phyloP scores from a whole-genome alignment of 2,797 vertebrate genomes.

The Heterohyrax brucei region DNA sequence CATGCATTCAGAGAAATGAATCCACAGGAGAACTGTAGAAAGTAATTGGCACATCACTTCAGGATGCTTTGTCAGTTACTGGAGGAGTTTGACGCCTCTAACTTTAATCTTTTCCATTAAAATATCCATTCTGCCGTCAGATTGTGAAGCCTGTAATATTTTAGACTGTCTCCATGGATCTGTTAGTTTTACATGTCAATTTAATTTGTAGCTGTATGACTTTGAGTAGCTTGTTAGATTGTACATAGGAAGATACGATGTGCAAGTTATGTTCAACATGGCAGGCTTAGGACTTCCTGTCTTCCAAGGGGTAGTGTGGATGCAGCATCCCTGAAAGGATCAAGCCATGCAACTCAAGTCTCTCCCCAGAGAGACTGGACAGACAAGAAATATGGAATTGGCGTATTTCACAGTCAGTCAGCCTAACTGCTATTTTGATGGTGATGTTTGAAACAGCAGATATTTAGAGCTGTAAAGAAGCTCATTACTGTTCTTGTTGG shows the following conservation, averaged over 20 bases:
- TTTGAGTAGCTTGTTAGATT: slow-evolving; percentile 73
- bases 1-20: slow-evolving; percentile 77
- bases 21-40: slow-evolving; percentile 77
- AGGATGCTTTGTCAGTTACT: slow-evolving; percentile 84
- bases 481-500: background rate
- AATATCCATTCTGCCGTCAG: slow-evolving; percentile 82
- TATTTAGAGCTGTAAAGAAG: background rate
- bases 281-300: background rate
- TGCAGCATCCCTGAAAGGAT: too few relatives aligned
- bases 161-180: slow-evolving; percentile 84
- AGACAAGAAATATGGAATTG: background rate
- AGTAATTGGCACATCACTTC: slow-evolving; percentile 81
- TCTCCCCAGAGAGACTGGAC: slow-evolving; percentile 59
- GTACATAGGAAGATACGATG: background rate
- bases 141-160: slow-evolving; percentile 83
- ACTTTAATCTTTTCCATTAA: slow-evolving; percentile 82
- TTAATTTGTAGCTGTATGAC: slow-evolving; percentile 84
- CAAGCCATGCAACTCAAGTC: too few relatives aligned
- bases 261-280: background rate
- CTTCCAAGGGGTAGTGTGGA: background rate
- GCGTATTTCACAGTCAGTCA: background rate
- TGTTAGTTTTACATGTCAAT: slow-evolving; percentile 86
- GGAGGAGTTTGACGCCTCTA: slow-evolving; percentile 77
- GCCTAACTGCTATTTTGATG: background rate
- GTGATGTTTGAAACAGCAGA: background rate